Evolutionary conservation across 2,797 vertebrate species (phyloP), one percentile per base, ranked within the genome.

Genomic region (Sebastes nivosus): DNA sequence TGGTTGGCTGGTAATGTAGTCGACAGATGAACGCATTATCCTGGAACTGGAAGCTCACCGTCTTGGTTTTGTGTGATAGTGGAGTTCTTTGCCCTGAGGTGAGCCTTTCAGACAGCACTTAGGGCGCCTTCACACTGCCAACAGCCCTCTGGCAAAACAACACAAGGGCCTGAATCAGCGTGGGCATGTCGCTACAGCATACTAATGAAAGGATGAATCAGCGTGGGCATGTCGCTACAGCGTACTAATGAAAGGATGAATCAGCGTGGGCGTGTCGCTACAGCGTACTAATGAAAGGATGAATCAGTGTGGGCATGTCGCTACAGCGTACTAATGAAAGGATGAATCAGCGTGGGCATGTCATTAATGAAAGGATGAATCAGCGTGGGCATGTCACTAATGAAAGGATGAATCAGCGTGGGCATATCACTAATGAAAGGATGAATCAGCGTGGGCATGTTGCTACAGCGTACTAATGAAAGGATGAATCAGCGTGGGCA

Each of bases 131-230:
- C 32, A 67, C 24, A 63, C 50, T 69, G 65, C 27, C 58, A 63
- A 57, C 63, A 55, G 10, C n/a, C 79, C 72, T 75, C 25, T 57
- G 71, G 65, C 58, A 46, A 68, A 63, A 74, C 78, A 63, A 46
- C 46, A 69, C 50, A 34, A 25, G 36, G 59, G 36, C 36, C 20
- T 65, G 34, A 29, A 59, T 24, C 13, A 24, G 38, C 14, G 5
- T 52, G 34, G n/a, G 25, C 14, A 18, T 16, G 38, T 42, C 1
- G 14, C 38, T 42, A 42, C 14, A 42, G 14, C 13, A 5, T 42
- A 42, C 6, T 42, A 42, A 42, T 42, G 14, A 42, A 14, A 7
- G 38, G 38, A 7, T 42, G 38, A 42, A 42, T 16, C 38, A 42
- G 38, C 1, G 14, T 16, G 38, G 14, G 5, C 14, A 0, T 42